Conservation (phyloP, 1,140 invertebrate genomes). For the Atta cephalotes region DNA sequence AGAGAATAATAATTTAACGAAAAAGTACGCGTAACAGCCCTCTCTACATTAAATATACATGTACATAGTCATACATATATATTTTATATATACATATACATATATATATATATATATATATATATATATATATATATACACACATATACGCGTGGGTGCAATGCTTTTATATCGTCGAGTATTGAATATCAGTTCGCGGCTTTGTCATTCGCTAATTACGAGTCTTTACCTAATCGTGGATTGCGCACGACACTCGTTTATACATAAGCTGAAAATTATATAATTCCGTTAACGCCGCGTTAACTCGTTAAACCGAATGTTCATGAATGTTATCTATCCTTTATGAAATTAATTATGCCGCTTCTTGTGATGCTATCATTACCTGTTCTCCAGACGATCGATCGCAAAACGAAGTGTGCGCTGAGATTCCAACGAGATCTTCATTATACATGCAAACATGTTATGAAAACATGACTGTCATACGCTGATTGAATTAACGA, state of each 20-base stretch:
- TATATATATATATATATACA: not conserved
- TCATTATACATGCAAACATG: not conserved
- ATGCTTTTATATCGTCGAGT: not conserved
- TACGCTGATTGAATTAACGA: not conserved
- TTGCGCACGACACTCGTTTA: not conserved
- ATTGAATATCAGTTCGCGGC: constrained; percentile 11
- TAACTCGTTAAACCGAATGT: constrained; percentile 67
- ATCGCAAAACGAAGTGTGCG: not conserved
- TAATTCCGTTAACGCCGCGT: constrained; percentile 71
- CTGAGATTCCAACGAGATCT: not conserved
- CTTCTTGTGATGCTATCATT: constrained; percentile 47
- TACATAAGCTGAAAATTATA: constrained; percentile 68
- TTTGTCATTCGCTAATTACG: constrained; percentile 72
- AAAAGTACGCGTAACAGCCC: not conserved
- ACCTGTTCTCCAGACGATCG: constrained; percentile 12
- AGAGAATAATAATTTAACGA: constrained; percentile 40
- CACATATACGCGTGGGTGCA: no score
- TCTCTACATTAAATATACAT: not conserved
- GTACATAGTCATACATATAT: not conserved
- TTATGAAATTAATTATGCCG: constrained; percentile 51
- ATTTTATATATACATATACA: not conserved
- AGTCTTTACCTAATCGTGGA: constrained; percentile 61
- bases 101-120: not conserved
- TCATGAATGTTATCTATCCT: constrained; percentile 24
- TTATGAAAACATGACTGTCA: not conserved